Evolutionary conservation across 2,113 vertebrate species (phyloP).

Genomic region (Apistogramma diplotaenia): DNA sequence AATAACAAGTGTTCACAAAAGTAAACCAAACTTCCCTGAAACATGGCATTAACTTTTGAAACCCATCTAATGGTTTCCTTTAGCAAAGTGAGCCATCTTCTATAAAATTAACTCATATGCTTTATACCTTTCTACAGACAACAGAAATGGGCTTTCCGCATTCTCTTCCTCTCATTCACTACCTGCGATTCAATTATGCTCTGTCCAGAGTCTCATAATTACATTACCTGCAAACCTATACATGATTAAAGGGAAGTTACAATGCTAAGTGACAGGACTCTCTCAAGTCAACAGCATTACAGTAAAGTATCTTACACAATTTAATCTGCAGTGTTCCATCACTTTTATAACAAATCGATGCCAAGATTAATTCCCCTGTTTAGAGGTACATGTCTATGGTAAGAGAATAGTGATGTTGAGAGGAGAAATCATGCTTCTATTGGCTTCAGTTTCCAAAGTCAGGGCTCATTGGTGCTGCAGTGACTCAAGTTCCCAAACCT

Average conservation of each 20-base stretch:
- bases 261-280: constrained; percentile 48
- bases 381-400: constrained; percentile 2
- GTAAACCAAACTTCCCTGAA: constrained; percentile 9
- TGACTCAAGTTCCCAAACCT: constrained; percentile 37
- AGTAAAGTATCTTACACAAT: constrained; percentile 33
- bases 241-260: constrained; percentile 62
- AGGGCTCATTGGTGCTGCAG: neutral
- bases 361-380: constrained; percentile 31
- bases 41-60: neutral
- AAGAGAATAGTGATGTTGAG: neutral
- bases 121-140: constrained; percentile 19
- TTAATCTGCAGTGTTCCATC: constrained; percentile 21
- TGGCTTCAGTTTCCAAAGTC: constrained; percentile 13
- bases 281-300: constrained; percentile 37
- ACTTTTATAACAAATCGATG: constrained; percentile 47
- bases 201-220: constrained; percentile 60
- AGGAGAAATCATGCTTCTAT: constrained; percentile 5
- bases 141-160: constrained; percentile 31
- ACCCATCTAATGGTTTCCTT: constrained; percentile 42
- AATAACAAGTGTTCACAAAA: constrained; percentile 7
- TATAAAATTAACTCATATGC: constrained; percentile 21
- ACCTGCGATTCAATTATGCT: constrained; percentile 67
- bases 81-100: neutral
- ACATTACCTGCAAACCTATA: constrained; percentile 63
- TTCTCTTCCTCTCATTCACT: constrained; percentile 60